Conservation (phyloP, 2,888 invertebrate genomes). For the Lamproptera curius region DNA sequence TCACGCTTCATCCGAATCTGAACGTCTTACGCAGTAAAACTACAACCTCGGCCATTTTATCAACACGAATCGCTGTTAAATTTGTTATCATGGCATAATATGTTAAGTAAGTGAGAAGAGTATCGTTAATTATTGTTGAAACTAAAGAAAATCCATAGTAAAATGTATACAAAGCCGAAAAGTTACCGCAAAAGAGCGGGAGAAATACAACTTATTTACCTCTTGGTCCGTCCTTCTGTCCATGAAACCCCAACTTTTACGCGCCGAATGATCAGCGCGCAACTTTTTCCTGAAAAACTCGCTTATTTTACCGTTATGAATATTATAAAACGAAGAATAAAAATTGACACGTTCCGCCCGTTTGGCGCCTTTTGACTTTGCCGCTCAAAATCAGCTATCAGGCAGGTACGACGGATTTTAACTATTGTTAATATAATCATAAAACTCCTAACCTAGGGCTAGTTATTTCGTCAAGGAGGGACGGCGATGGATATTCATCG, state of each 20-base stretch:
- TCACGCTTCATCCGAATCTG: too few relatives aligned
- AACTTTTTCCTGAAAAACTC: slow-evolving; percentile 48
- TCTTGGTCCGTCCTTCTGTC: slow-evolving; percentile 65
- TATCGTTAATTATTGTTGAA: too few relatives aligned
- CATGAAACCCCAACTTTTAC: slow-evolving; percentile 70
- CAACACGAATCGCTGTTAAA: too few relatives aligned
- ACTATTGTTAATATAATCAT: slow-evolving; percentile 18
- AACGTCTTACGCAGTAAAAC: too few relatives aligned
- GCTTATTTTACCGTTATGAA: slow-evolving; percentile 22
- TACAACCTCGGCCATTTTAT: too few relatives aligned
- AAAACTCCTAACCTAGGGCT: slow-evolving; percentile 54
- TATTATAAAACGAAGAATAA: slow-evolving; percentile 12
- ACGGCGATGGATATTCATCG: slow-evolving; percentile 41
- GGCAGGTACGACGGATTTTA: slow-evolving; percentile 28
- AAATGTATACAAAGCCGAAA: too few relatives aligned
- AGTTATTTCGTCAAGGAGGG: slow-evolving; percentile 41
- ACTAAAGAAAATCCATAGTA: too few relatives aligned
- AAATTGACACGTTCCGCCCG: slow-evolving; percentile 25
- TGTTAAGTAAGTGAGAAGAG: too few relatives aligned
- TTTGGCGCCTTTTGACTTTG: slow-evolving; percentile 71
- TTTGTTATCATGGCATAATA: too few relatives aligned
- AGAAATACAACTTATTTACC: slow-evolving; percentile 37
- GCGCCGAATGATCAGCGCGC: slow-evolving; percentile 46
- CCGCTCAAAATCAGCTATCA: slow-evolving; percentile 73
- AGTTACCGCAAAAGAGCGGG: not conserved